Conservation (phyloP, 2,888 invertebrate species). For the Rhyacophila evoluta region DNA sequence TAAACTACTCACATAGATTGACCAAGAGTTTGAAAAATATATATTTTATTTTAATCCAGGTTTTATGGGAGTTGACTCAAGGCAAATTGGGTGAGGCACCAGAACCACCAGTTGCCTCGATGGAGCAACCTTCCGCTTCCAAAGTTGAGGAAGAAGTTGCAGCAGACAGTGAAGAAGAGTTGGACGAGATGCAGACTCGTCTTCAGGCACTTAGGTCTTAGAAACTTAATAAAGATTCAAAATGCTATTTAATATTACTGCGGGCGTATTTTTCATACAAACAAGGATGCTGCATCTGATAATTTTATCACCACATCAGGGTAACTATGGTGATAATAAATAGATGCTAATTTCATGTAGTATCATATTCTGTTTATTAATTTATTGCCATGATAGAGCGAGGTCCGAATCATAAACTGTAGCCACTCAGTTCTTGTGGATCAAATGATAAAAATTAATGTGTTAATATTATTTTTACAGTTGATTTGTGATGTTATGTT, state of each 20-base stretch:
- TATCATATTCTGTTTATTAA: no score
- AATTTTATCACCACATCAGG: no score
- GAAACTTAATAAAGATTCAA: not conserved
- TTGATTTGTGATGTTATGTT: not conserved
- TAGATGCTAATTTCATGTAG: no score
- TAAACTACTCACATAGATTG: no score
- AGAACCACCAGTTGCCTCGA: slow-evolving; percentile 76
- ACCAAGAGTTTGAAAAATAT: no score
- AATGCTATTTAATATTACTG: not conserved
- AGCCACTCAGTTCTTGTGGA: not conserved
- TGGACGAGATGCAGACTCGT: slow-evolving; percentile 93
- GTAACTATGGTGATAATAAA: no score
- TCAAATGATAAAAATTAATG: not conserved
- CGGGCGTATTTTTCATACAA: not conserved
- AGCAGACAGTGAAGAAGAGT: slow-evolving; percentile 80
- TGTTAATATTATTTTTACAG: not conserved
- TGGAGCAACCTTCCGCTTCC: slow-evolving; percentile 70
- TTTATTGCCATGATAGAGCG: no score
- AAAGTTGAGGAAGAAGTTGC: slow-evolving; percentile 66
- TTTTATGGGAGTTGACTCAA: slow-evolving; percentile 90
- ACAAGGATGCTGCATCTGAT: no score
- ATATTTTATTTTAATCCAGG: no score
- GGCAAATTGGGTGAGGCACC: slow-evolving; percentile 95
- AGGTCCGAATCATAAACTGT: no score
- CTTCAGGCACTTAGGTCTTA: slow-evolving; percentile 91